Evolutionary conservation across 1,140 invertebrate genomes (phyloP).

Genomic region (Temnothorax longispinosus): DNA sequence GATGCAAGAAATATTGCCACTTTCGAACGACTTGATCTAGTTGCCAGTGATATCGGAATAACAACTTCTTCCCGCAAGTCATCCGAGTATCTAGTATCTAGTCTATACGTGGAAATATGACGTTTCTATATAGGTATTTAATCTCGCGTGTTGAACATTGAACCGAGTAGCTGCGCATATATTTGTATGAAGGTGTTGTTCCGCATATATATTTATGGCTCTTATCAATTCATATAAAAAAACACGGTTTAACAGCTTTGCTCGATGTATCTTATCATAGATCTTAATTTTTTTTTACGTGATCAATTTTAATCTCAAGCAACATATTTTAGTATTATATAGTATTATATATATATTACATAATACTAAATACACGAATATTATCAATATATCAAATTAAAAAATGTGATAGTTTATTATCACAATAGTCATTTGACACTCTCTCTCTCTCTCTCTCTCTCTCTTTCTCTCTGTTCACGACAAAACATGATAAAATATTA

Average conservation of each 20-base stretch:
- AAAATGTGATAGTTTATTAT: neutral
- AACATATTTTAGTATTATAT: neutral
- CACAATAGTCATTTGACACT: neutral
- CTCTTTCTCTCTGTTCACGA: no score
- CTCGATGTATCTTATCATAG: neutral
- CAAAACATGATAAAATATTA: neutral
- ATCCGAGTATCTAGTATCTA: neutral
- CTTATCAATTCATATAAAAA: neutral
- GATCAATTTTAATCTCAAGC: neutral
- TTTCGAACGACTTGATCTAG: no score
- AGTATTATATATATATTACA: neutral
- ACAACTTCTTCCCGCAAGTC: conserved; percentile 4
- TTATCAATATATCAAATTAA: neutral
- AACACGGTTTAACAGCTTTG: neutral
- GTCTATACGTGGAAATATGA: neutral
- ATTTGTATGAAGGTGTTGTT: neutral
- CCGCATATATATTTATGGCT: neutral
- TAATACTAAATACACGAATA: neutral
- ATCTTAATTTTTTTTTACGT: no score
- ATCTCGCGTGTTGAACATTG: conserved; percentile 16
- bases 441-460: no score
- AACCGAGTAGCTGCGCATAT: neutral
- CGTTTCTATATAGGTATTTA: neutral
- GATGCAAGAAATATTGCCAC: no score
- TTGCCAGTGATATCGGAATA: neutral